A percentile compares a stretch with the other conserved stretches of the same genome.
These are phyloP conservation scores for Babylonia areolata DNA, from an alignment of 1,140 invertebrate species.

Conservation along the genomic window DNA sequence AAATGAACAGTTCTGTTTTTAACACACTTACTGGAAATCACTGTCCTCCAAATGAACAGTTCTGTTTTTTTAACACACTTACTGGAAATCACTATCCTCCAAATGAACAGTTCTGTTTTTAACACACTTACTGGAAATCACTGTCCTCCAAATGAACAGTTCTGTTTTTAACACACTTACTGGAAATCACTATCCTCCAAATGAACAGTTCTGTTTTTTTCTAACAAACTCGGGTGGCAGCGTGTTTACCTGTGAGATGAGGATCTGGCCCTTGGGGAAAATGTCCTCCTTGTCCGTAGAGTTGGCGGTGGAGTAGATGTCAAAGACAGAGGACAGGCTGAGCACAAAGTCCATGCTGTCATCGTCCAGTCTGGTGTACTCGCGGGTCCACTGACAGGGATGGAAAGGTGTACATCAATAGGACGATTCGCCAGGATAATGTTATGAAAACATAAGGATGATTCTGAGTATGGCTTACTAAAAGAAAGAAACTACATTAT, in stretches of 20 bases:
- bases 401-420: no score
- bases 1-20: no score
- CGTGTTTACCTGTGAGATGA: conserved; percentile 15
- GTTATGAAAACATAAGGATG: no score
- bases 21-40: no score
- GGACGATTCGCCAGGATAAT: no score
- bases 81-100: neutral
- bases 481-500: no score
- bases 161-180: neutral
- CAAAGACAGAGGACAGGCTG: neutral
- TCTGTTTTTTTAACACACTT: neutral
- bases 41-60: no score
- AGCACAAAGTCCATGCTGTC: neutral
- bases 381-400: no score
- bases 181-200: neutral
- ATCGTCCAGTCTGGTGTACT: neutral
- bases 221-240: neutral
- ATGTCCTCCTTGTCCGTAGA: neutral
- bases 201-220: neutral
- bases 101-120: neutral
- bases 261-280: neutral
- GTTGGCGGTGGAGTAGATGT: neutral
- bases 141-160: no score
- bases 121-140: no score
- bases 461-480: no score